Evolutionary conservation across 2,113 vertebrate genomes (phyloP).

Genomic region (Pseudonaja textilis): DNA sequence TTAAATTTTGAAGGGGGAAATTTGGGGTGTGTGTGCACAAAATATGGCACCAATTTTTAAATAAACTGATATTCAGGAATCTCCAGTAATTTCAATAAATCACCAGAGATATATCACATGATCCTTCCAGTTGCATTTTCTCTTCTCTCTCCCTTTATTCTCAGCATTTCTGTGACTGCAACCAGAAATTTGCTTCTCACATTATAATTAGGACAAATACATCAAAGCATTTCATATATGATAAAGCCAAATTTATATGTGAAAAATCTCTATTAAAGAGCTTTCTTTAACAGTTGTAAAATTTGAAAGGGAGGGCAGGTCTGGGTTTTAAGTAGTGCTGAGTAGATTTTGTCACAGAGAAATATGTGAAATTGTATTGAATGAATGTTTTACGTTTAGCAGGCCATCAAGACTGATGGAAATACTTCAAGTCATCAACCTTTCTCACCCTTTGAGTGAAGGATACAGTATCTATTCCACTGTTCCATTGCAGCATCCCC

Average conservation of each 20-base stretch:
- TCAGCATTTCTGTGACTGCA: background rate
- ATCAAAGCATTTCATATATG: background rate
- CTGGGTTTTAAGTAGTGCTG: background rate
- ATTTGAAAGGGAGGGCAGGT: background rate
- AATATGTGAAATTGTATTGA: background rate
- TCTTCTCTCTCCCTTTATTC: background rate
- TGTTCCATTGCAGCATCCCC: background rate
- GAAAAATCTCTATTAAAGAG: background rate
- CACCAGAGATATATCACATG: background rate
- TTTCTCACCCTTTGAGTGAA: background rate
- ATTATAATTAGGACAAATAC: background rate
- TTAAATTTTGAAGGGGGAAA: background rate
- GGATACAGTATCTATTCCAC: background rate
- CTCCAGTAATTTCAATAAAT: background rate
- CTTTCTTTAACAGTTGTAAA: background rate
- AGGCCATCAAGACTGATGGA: background rate
- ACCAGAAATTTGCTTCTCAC: background rate
- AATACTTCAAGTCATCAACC: background rate
- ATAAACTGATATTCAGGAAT: background rate
- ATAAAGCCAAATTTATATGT: background rate
- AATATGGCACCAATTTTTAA: background rate
- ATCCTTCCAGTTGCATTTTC: background rate
- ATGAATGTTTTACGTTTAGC: background rate
- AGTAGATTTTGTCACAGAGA: background rate
- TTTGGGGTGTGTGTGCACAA: background rate